A percentile compares a stretch with the other conserved stretches of the same genome.
Conservation (phyloP, 2,113 vertebrate species). For the Stigmatopora nigra region DNA sequence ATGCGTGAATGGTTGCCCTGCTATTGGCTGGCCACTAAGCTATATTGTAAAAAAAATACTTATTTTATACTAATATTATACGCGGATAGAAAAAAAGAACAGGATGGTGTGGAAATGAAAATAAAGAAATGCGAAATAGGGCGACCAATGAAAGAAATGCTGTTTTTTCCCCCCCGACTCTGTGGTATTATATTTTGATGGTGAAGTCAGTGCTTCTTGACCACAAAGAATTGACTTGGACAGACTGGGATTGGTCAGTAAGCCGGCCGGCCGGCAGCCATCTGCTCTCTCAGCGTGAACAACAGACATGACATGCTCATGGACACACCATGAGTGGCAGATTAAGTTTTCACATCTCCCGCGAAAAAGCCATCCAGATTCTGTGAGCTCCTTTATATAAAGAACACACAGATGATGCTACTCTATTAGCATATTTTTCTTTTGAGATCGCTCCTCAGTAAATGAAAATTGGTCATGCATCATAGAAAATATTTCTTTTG, state of each 20-base stretch:
- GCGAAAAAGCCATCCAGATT: background rate
- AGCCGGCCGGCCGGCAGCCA: slow-evolving; percentile 30
- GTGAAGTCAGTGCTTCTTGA: slow-evolving; percentile 5
- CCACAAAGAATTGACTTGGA: slow-evolving; percentile 12
- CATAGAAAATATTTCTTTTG: too few species aligned
- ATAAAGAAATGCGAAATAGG: background rate
- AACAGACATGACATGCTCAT: slow-evolving; percentile 35
- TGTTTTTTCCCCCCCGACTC: background rate
- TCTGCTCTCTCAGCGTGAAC: slow-evolving; percentile 49
- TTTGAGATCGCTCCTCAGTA: background rate
- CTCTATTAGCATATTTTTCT: background rate
- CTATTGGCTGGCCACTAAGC: too few species aligned
- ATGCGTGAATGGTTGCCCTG: too few species aligned
- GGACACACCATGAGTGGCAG: slow-evolving; percentile 3
- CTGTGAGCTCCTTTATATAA: background rate
- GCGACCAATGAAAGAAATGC: background rate
- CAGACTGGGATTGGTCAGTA: slow-evolving; percentile 33
- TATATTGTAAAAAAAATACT: too few species aligned
- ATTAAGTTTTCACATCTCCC: slow-evolving; percentile 5
- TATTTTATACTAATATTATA: too few species aligned
- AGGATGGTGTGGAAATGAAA: background rate
- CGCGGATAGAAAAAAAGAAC: too few species aligned
- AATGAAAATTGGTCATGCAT: background rate
- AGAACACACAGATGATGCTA: background rate
- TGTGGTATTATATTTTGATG: background rate